A percentile compares a stretch with the other conserved stretches of the same genome.
These are phyloP conservation scores for Scaptomyza montana DNA, from an alignment of 1,140 invertebrate genomes.

Conservation along the genomic window DNA sequence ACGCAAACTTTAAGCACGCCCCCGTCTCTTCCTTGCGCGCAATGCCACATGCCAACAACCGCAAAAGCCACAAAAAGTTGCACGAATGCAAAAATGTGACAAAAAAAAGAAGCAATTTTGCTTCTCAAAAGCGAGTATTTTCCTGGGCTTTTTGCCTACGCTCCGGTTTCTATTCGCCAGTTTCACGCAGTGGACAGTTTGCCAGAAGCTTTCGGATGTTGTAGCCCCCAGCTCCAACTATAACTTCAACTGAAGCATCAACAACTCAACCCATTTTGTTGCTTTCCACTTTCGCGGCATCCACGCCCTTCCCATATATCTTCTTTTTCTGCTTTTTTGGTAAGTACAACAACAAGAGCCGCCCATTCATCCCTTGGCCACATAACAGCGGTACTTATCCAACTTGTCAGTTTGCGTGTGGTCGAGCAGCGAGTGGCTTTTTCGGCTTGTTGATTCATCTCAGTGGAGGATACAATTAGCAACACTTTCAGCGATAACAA, in stretches of 20 bases:
- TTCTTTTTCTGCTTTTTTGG: neutral
- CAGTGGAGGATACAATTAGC: constrained; percentile 31
- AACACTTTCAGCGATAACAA: constrained; percentile 2
- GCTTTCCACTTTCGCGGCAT: constrained; percentile 1
- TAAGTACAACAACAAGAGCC: neutral
- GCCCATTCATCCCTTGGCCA: constrained; percentile 48
- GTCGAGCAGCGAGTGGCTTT: constrained; percentile 10
- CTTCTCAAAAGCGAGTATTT: constrained; percentile 69
- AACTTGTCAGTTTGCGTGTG: constrained; percentile 58
- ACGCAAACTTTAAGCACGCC: constrained; percentile 69
- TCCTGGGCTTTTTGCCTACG: constrained; percentile 34
- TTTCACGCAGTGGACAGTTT: constrained; percentile 32
- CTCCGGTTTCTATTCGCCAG: constrained; percentile 19
- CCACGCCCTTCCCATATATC: neutral
- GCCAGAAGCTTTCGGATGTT: constrained; percentile 41
- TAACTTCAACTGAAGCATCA: constrained; percentile 22
- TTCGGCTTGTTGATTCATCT: constrained; percentile 34
- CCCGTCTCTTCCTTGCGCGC: constrained; percentile 20
- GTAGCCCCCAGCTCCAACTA: constrained; percentile 5
- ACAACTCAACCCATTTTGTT: neutral
- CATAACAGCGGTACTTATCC: constrained; percentile 58
- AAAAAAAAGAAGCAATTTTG: constrained; percentile 48
- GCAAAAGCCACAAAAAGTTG: constrained; percentile 70
- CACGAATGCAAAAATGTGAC: constrained; percentile 75
- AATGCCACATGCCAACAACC: constrained; percentile 52